phyloP scores from a whole-genome alignment of 2,113 vertebrate genomes.

The Oceanites oceanicus region DNA sequence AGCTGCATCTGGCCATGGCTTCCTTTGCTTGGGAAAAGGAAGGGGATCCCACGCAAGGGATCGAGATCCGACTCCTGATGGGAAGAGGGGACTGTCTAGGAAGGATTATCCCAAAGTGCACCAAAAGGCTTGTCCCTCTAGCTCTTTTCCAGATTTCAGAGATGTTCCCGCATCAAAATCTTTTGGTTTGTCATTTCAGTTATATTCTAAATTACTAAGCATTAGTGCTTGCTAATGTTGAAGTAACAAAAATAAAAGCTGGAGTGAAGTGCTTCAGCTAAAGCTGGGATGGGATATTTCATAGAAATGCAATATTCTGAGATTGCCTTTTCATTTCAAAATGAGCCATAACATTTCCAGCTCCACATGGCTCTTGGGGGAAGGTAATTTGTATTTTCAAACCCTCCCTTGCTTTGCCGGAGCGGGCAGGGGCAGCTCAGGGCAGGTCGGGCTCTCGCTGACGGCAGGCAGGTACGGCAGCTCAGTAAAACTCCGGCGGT shows the following conservation, averaged over 20 bases:
- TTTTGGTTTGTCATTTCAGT: not conserved
- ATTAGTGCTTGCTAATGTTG: constrained; percentile 4
- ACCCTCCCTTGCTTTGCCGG: not conserved
- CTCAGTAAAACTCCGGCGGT: fast-evolving
- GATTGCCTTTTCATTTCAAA: constrained; percentile 49
- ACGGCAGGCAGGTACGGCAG: not conserved
- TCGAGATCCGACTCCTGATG: not conserved
- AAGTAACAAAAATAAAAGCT: constrained; percentile 2
- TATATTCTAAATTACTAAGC: not conserved
- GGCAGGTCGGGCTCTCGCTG: not conserved
- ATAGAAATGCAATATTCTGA: constrained; percentile 23
- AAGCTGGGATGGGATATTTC: not conserved
- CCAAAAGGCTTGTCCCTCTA: not conserved
- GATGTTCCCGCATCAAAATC: not conserved
- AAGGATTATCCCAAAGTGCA: not conserved
- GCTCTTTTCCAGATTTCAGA: not conserved
- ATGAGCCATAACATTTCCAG: constrained; percentile 8
- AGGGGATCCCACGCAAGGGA: not conserved
- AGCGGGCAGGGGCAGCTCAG: not conserved
- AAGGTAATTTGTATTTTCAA: not conserved
- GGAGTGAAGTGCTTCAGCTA: not conserved
- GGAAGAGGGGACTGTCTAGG: not conserved
- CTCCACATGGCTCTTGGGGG: not conserved
- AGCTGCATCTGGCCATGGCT: not conserved
- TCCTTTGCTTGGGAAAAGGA: not conserved